Evolutionary conservation across 2,797 vertebrate genomes (phyloP), one percentile per base, ranked within the genome.

Genomic region (Chloroceryle amazona): DNA sequence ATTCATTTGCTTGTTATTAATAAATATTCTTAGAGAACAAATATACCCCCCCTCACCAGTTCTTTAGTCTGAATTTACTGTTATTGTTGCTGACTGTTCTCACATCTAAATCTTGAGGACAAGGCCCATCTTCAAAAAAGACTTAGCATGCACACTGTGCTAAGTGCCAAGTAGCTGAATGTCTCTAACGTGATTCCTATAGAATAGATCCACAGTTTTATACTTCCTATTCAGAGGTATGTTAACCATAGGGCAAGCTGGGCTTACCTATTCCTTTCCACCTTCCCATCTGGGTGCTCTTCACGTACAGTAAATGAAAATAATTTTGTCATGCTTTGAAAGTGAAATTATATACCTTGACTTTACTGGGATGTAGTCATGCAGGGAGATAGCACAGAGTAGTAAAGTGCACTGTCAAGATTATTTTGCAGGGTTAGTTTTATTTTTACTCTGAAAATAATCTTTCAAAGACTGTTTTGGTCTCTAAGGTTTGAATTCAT

Each of bases 11-110:
- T n/a, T 54, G 57, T 57, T 41, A 2, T 85, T 66, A 74, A 76
- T 47, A 55, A 9, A 3, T 37, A 19, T 54, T 7, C 49, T 73
- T n/a, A 39, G 26, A 86, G 25, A 70, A 9, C 6, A 46, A 49
- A 58, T 6, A 26, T 5, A 17, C 0, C 4, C 3, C 1, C 4
- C 3, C 3, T 4, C 3, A 12, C 0, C 3, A 58, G 23, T 37
- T 55, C 35, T 52, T 52, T n/a, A 42, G 49, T 44, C 21, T 52
- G 58, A 84, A 46, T 63, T 91, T 54, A 8, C 31, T 65, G n/a
- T 42, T 6, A 10, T 63, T 57, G 51, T 25, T 75, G 6, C 15
- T 68, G 60, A n/a, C 19, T 62, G 21, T 47, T 19, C 8, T 90
- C 20, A 72, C 17, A 37, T 52, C 33, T 37, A 70, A 73, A 65